Evolutionary conservation across 2,113 vertebrate genomes (phyloP), one percentile per base, ranked within the genome.

Genomic region (Clarias batrachus): DNA sequence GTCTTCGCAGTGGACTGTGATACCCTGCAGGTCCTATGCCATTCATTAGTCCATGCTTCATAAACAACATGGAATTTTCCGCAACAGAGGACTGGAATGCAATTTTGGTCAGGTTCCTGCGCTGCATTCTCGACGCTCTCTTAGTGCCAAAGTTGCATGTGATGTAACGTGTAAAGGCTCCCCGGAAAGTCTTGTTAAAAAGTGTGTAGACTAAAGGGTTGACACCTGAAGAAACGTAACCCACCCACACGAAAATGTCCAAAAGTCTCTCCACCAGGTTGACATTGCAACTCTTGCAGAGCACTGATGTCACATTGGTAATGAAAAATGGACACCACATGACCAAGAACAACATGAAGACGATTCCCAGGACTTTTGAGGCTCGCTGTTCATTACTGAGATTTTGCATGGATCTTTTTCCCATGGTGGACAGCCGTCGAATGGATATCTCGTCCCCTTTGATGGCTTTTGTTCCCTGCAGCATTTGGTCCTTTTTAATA

Each of bases 251-350:
- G 92, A 99, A 99, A 92, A 99, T 95, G 88, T 97, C 97, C 95
- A 99, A 95, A 33, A 99, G 96, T 68, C 90, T 96, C 79, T 93
- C 91, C 16, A 99, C 95, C 54, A 97, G 82, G 5, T 91, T 90
- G 78, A 90, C 65, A 7, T 95, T 94, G 70, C 98, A 99, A 87
- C 94, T 95, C 63, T 94, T 91, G 91, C 98, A 99, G 60, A 99
- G 93, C 83, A 95, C 98, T 16, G 96, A 97, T 57, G 96, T 96
- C 90, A 99, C 88, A 23, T 99, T 99, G 81, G 98, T 99, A 81
- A 99, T 97, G 89, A 99, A 99, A 91, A 99, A 99, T 0, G 98
- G 98, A 85, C 97, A 98, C 98, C 98, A 99, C 98, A 99, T 99
- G 86, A 99, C 90, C 70, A 99, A 93, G 87, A 99, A 99, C 87